phyloP scores from a whole-genome alignment of 2,888 invertebrate species.

The Nephrotoma guestfalica region DNA sequence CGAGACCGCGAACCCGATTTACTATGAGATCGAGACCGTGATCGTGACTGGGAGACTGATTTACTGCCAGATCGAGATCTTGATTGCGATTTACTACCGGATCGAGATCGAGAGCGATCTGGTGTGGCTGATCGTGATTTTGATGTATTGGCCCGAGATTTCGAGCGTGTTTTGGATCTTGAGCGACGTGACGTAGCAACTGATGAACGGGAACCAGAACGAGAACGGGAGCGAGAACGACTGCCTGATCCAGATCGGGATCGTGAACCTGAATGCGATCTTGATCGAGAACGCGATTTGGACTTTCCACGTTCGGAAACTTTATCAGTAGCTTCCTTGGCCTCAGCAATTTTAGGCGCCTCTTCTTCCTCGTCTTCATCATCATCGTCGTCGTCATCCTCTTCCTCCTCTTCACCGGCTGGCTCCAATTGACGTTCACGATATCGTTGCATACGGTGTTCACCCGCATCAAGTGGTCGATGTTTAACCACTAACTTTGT shows the following conservation, averaged over 20 bases:
- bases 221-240: conserved; percentile 31
- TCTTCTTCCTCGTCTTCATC: conserved; percentile 35
- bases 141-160: conserved; percentile 19
- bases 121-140: conserved; percentile 23
- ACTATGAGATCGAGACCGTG: conserved; percentile 20
- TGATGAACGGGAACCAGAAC: conserved; percentile 17
- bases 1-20: conserved; percentile 17
- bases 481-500: conserved; percentile 71
- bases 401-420: conserved; percentile 55
- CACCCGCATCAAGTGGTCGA: conserved; percentile 67
- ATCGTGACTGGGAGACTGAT: conserved; percentile 23
- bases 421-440: conserved; percentile 83
- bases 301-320: conserved; percentile 10
- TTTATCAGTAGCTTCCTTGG: not conserved
- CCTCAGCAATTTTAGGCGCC: not conserved
- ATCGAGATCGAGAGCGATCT: conserved; percentile 18
- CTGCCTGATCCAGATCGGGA: conserved; percentile 29
- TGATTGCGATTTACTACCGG: conserved; percentile 20
- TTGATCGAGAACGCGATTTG: conserved; percentile 16
- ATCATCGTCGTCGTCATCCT: conserved; percentile 47
- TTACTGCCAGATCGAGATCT: conserved; percentile 21
- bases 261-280: conserved; percentile 13
- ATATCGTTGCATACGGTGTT: conserved; percentile 73
- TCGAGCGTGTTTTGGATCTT: conserved; percentile 19
- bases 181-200: conserved; percentile 14